Percentiles rank a stretch among this genome's conserved stretches.
Conservation (phyloP, 1,140 invertebrate genomes). For the Amphibalanus amphitrite region DNA sequence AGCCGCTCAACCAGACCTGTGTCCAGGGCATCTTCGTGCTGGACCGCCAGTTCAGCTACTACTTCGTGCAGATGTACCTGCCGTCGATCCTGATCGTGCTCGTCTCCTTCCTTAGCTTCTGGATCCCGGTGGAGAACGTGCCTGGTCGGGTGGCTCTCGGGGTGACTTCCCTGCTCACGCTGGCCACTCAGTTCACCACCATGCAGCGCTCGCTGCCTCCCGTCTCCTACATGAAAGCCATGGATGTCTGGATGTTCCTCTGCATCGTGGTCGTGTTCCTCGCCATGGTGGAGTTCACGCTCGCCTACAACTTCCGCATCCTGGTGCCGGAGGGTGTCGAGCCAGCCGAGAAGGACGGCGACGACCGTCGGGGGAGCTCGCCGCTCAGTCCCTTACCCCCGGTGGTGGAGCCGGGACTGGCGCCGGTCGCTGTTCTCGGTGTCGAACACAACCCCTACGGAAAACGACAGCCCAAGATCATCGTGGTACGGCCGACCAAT, state of each 20-base stretch:
- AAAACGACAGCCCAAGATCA: neutral
- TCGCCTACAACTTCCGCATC: neutral
- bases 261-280: neutral
- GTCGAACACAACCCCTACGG: neutral
- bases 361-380: neutral
- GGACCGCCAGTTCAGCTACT: constrained; percentile 5
- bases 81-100: constrained; percentile 14
- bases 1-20: neutral
- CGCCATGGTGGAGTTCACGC: neutral
- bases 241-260: neutral
- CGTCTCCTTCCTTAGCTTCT: constrained; percentile 17
- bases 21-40: constrained; percentile 1
- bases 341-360: neutral
- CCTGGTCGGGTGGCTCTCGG: constrained; percentile 14
- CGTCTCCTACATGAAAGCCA: constrained; percentile 8
- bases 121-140: constrained; percentile 15
- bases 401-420: neutral
- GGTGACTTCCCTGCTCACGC: constrained; percentile 17
- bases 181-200: constrained; percentile 11
- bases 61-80: constrained; percentile 15
- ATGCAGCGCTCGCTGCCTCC: constrained; percentile 6
- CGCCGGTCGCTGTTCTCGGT: no score
- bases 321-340: neutral
- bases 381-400: neutral
- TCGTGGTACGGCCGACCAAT: neutral